A percentile compares a stretch with the other conserved stretches of the same genome.
phyloP scores from a whole-genome alignment of 2,113 vertebrate genomes.

The Sprattus sprattus region DNA sequence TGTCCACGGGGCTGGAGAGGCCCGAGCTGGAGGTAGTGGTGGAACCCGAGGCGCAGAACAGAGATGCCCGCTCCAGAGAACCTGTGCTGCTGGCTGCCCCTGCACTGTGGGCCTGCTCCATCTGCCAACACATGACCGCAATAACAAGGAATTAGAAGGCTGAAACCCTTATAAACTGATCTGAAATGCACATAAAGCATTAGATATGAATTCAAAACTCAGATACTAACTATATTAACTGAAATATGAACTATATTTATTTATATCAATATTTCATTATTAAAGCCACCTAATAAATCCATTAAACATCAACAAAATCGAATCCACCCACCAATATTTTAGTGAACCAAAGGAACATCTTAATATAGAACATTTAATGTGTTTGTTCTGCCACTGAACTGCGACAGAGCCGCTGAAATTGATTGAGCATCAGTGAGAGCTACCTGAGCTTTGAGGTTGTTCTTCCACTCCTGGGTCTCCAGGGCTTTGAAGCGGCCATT shows the following conservation, averaged over 20 bases:
- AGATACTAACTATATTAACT: too few relatives aligned
- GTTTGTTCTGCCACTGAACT: neutral
- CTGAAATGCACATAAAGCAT: too few relatives aligned
- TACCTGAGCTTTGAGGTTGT: conserved; percentile 76
- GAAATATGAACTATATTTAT: too few relatives aligned
- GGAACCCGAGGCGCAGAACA: conserved; percentile 69
- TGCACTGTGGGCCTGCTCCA: conserved; percentile 75
- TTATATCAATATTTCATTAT: too few relatives aligned
- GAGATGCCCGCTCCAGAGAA: conserved; percentile 67
- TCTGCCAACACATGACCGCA: conserved; percentile 54
- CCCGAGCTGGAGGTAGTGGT: conserved; percentile 50
- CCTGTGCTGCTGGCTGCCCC: conserved; percentile 68
- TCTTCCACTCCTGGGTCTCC: conserved; percentile 72
- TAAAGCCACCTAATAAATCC: neutral
- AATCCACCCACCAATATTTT: too few relatives aligned
- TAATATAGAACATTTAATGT: too few relatives aligned
- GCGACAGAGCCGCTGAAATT: too few relatives aligned
- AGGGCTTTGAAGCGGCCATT: conserved; percentile 65
- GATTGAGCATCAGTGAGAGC: neutral
- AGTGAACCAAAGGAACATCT: too few relatives aligned
- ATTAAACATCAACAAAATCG: neutral
- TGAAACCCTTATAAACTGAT: too few relatives aligned
- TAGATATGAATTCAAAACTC: too few relatives aligned
- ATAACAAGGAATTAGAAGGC: neutral
- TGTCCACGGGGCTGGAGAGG: conserved; percentile 63